A percentile compares a stretch with the other conserved stretches of the same genome.
phyloP scores from a whole-genome alignment of 2,797 vertebrate species.

The Phalloptychus januarius region DNA sequence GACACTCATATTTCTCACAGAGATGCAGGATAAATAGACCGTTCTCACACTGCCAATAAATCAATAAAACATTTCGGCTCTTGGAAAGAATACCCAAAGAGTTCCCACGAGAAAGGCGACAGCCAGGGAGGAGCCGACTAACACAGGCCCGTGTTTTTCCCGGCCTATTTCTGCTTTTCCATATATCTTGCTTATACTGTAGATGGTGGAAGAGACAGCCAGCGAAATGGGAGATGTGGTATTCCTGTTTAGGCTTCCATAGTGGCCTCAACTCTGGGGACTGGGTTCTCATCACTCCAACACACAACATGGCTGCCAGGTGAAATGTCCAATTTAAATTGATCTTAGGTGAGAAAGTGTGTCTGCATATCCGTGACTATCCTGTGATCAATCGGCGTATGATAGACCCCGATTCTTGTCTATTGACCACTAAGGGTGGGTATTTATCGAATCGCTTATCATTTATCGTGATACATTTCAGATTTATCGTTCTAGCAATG shows the following conservation, averaged over 20 bases:
- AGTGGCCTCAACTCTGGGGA: background rate
- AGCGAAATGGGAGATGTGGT: background rate
- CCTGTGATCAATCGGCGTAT: background rate
- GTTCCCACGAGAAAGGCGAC: conserved; percentile 61
- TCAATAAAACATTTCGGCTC: conserved; percentile 77
- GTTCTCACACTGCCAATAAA: conserved; percentile 69
- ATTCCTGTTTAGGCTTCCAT: background rate
- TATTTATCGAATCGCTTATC: no score
- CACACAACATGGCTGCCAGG: background rate
- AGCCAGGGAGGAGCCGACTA: conserved; percentile 19
- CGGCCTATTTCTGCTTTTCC: conserved; percentile 39
- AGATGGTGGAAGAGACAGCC: conserved; percentile 7
- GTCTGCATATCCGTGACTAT: background rate
- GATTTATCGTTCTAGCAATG: no score
- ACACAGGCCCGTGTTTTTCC: background rate
- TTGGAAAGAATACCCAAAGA: conserved; percentile 46
- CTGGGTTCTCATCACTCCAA: background rate
- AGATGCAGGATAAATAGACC: conserved; percentile 71
- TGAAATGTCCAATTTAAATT: background rate
- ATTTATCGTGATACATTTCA: no score
- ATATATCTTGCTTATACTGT: conserved; percentile 23
- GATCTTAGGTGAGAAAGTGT: background rate
- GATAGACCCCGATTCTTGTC: background rate
- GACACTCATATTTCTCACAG: conserved; percentile 67
- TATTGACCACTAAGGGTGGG: background rate